Percentiles rank a stretch among this genome's conserved stretches.
These are phyloP conservation scores for Parauchenoglanis punctatus DNA, from an alignment of 2,797 vertebrate species.

Conservation along the genomic window DNA sequence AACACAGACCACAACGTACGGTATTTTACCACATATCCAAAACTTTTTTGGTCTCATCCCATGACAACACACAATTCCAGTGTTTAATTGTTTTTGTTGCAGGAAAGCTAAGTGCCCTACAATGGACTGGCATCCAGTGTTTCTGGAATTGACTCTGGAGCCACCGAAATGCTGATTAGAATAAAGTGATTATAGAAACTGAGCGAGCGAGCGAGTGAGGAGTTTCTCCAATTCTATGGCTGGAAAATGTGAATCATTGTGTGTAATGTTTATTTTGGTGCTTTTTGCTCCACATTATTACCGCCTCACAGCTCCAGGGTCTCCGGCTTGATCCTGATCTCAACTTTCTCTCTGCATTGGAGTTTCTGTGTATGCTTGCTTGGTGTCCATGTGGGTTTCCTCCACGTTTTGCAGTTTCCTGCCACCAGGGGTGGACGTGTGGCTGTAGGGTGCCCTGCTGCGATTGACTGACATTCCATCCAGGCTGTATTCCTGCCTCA, in stretches of 20 bases:
- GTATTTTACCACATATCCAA: not conserved
- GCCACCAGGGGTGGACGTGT: not conserved
- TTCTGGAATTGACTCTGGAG: not conserved
- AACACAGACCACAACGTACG: not conserved
- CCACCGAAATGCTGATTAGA: not conserved
- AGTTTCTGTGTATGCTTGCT: not conserved
- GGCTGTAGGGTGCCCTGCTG: not conserved
- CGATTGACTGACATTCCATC: not conserved
- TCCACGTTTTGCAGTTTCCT: not conserved
- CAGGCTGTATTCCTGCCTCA: not conserved
- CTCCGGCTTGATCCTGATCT: too few relatives aligned
- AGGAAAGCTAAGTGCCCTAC: not conserved
- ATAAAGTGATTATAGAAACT: not conserved
- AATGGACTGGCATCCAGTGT: not conserved
- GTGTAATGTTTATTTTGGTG: not conserved
- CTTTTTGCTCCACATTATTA: not conserved
- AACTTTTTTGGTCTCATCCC: not conserved
- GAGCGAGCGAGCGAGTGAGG: not conserved
- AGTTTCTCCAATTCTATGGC: not conserved
- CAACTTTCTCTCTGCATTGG: not conserved
- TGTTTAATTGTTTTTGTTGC: not conserved
- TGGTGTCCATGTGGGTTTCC: not conserved
- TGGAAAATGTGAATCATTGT: not conserved
- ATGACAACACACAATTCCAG: not conserved
- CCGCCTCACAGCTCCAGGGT: not conserved